Conservation (phyloP, 92 coral and sea anemone genomes). For the Paragorgia papillata region DNA sequence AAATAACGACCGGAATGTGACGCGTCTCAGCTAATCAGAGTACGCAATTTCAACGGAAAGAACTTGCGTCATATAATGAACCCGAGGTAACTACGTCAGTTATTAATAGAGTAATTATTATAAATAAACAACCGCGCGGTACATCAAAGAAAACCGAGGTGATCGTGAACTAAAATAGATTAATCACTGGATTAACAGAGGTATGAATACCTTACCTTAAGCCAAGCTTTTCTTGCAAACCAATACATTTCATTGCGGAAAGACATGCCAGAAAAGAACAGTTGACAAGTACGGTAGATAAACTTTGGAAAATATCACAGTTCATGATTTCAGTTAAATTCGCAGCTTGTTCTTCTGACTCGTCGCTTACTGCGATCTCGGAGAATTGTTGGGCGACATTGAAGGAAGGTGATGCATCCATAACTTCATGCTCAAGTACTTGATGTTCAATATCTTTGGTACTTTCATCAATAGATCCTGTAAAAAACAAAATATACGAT, state of each 20-base stretch:
- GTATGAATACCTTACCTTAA: background rate
- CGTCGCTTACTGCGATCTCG: background rate
- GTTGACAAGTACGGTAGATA: background rate
- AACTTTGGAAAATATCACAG: slow-evolving; percentile 23
- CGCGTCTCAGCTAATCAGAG: too few relatives aligned
- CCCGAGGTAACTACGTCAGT: too few relatives aligned
- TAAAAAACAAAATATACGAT: background rate
- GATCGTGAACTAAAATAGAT: too few relatives aligned
- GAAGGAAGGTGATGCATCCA: background rate
- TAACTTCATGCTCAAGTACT: background rate
- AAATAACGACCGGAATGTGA: too few relatives aligned
- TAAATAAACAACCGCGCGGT: too few relatives aligned
- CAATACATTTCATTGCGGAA: background rate
- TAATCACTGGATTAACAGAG: too few relatives aligned
- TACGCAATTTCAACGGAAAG: too few relatives aligned
- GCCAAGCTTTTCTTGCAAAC: background rate
- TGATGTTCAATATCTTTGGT: background rate
- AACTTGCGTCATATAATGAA: too few relatives aligned
- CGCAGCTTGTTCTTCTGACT: slow-evolving; percentile 3
- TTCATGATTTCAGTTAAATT: background rate
- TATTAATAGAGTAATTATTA: too few relatives aligned
- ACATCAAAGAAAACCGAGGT: too few relatives aligned
- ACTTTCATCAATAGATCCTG: background rate
- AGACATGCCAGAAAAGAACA: slow-evolving; percentile 9
- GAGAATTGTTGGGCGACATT: slow-evolving; percentile 1